Conservation (phyloP, 2,888 invertebrate species). For the Yponomeuta evonymella region DNA sequence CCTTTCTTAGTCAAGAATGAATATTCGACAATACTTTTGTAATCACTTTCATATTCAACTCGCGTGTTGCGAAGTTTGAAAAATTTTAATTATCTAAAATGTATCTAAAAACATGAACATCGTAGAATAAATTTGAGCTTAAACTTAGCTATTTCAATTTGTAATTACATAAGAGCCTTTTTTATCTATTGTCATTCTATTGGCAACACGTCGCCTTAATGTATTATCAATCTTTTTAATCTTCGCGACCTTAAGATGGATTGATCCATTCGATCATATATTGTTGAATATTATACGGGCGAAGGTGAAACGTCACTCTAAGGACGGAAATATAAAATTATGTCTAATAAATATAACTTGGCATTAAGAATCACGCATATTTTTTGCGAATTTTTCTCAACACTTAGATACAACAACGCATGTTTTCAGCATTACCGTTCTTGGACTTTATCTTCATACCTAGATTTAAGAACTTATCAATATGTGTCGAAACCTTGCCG, state of each 20-base stretch:
- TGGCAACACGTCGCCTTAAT: not conserved
- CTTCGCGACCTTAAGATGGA: not conserved
- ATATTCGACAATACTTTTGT: slow-evolving; percentile 56
- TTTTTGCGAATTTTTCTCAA: too few relatives aligned
- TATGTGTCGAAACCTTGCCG: too few relatives aligned
- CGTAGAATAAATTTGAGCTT: slow-evolving; percentile 14
- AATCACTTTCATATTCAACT: slow-evolving; percentile 39
- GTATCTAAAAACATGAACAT: not conserved
- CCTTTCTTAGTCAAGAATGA: slow-evolving; percentile 43
- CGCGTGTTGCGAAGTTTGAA: slow-evolving; percentile 26
- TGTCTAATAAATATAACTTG: too few relatives aligned
- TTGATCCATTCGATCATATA: not conserved
- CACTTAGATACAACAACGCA: too few relatives aligned
- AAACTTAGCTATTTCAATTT: slow-evolving; percentile 20
- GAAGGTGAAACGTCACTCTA: too few relatives aligned
- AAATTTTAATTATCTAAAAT: slow-evolving; percentile 18
- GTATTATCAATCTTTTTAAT: not conserved
- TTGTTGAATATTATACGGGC: not conserved
- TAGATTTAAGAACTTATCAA: too few relatives aligned
- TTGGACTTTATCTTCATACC: too few relatives aligned
- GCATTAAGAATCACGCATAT: too few relatives aligned
- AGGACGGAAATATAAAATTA: too few relatives aligned
- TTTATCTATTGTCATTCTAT: slow-evolving; percentile 7
- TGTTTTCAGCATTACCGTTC: too few relatives aligned
- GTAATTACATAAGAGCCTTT: slow-evolving; percentile 4